Evolutionary conservation across 1,140 invertebrate genomes (phyloP).

Genomic region (Bombyx mori): ASM3026992v2 NC_085118.1:6031501-6032000

Average conservation of each 20-base stretch:
- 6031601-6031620: background rate
- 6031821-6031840: slow-evolving; percentile 46
- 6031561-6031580: no score
- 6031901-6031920: slow-evolving; percentile 70
- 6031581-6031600: no score
- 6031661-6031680: no score
- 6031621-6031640: background rate
- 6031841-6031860: slow-evolving; percentile 69
- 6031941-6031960: slow-evolving; percentile 48
- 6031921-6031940: slow-evolving; percentile 66
- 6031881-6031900: slow-evolving; percentile 68
- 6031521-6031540: no score
- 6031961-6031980: slow-evolving; percentile 5
- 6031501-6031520: no score
- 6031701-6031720: no score
- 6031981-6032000: no score
- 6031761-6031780: slow-evolving; percentile 47
- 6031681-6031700: no score
- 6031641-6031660: no score
- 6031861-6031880: slow-evolving; percentile 69
- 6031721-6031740: background rate
- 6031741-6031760: slow-evolving; percentile 15
- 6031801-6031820: slow-evolving; percentile 59
- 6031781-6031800: slow-evolving; percentile 63
- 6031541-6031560: no score